These are phyloP conservation scores for Chymomyza fuscimana DNA, from an alignment of 2,888 invertebrate species.

Conservation along the genomic window DNA sequence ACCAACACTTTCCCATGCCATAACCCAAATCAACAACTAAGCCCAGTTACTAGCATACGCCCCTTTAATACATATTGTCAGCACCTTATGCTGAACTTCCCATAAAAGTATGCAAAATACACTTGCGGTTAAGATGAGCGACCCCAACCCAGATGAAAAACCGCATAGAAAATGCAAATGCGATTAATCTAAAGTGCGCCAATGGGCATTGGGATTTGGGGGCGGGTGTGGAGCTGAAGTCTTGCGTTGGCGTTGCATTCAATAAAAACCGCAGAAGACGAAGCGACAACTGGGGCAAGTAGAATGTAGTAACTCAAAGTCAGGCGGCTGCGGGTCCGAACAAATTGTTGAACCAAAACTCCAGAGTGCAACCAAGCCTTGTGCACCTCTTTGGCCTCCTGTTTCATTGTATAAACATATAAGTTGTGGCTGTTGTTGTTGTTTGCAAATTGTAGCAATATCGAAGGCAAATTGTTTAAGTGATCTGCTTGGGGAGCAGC, in stretches of 20 bases:
- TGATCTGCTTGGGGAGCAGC: slow-evolving; percentile 1
- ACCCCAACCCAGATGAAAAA: neutral
- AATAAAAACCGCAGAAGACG: slow-evolving; percentile 32
- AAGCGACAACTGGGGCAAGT: slow-evolving; percentile 24
- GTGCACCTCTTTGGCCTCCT: neutral
- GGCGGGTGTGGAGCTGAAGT: neutral
- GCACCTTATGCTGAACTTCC: neutral
- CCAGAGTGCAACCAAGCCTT: neutral
- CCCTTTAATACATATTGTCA: neutral
- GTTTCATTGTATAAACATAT: slow-evolving; percentile 19
- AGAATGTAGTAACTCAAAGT: slow-evolving; percentile 18
- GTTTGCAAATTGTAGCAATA: slow-evolving; percentile 61
- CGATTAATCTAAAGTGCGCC: slow-evolving; percentile 32
- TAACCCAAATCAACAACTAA: neutral
- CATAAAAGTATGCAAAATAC: slow-evolving; percentile 21
- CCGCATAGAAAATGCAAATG: slow-evolving; percentile 20
- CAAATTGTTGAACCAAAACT: neutral
- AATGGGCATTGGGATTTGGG: neutral
- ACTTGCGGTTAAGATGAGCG: slow-evolving; percentile 14
- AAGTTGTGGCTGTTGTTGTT: slow-evolving; percentile 1
- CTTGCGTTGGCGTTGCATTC: slow-evolving; percentile 20
- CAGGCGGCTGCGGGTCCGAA: slow-evolving; percentile 9
- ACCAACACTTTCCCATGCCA: neutral
- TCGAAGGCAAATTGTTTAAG: slow-evolving; percentile 40
- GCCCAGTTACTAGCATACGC: neutral